Evolutionary conservation across 1,140 invertebrate genomes (phyloP), one percentile per base, ranked within the genome.

Genomic region (Leptoteleia sp.): DNA sequence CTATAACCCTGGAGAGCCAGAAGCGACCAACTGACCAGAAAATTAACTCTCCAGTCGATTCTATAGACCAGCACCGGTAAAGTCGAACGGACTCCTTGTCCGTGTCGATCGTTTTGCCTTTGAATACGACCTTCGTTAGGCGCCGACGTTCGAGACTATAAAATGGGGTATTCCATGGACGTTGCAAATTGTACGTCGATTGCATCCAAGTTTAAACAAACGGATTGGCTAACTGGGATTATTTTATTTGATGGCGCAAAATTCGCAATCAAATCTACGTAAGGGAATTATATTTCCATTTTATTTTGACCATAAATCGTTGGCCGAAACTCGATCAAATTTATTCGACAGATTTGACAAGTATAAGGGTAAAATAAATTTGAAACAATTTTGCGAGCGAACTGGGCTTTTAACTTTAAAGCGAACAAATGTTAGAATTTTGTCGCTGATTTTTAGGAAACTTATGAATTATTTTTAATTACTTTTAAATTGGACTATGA

Each of bases 21-120:
- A 89, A 89, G 89, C 89, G 89, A 89, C 89, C 89, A 90, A 90
- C 89, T 89, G 89, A 89, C 89, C 89, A 90, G 88, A 89, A 90
- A 90, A 90, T 90, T 90, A 90, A 90, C 89, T 87, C 88, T 88
- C 87, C 81, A 85, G 84, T 87, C 86, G 86, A 89, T 89, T 85
- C 84, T 83, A 87, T 85, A 80, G 80, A 84, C 79, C 79, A 65
- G 76, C 59, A 65, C 62, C 82, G 82, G 75, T 80, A 81, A 77
- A 83, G 82, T 79, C 73, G 68, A 70, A 77, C 52, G 45, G 48
- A 43, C 61, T 76, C 27, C 78, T 80, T 80, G 62, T 80, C 72
- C 62, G 54, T 35, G 62, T 68, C 72, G 78, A 80, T 80, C 72
- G 68, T 76, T 80, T 61, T 64, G 67, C 67, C 52, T 68, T 73